Conservation (phyloP, 1,140 invertebrate species). For the Ceratina australensis region DNA sequence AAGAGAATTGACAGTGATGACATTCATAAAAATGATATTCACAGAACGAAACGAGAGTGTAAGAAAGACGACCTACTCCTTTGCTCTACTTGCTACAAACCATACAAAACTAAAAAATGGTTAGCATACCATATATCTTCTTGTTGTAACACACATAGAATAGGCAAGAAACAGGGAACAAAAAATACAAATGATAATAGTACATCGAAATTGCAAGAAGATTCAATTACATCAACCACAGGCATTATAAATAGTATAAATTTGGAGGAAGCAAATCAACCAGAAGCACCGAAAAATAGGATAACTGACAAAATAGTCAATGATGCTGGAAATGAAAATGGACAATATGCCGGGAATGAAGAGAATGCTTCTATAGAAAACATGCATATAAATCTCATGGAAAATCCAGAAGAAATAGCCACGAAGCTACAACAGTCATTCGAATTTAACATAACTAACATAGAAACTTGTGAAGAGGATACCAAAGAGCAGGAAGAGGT, state of each 20-base stretch:
- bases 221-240: background rate
- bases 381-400: background rate
- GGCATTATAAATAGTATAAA: background rate
- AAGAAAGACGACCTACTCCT: too few relatives aligned
- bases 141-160: too few relatives aligned
- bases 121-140: background rate
- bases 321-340: background rate
- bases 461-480: background rate
- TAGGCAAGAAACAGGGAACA: background rate
- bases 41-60: too few relatives aligned
- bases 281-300: too few relatives aligned
- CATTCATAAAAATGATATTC: too few relatives aligned
- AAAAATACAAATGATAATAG: background rate
- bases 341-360: background rate
- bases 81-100: conserved; percentile 3
- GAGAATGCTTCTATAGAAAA: background rate
- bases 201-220: background rate
- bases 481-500: background rate
- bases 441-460: background rate
- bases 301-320: background rate
- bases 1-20: too few relatives aligned
- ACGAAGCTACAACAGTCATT: conserved; percentile 9
- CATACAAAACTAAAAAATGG: background rate
- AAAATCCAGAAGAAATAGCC: background rate
- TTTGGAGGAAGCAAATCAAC: background rate